Conservation (phyloP, 2,797 vertebrate species). For the Capromys pilorides region DNA sequence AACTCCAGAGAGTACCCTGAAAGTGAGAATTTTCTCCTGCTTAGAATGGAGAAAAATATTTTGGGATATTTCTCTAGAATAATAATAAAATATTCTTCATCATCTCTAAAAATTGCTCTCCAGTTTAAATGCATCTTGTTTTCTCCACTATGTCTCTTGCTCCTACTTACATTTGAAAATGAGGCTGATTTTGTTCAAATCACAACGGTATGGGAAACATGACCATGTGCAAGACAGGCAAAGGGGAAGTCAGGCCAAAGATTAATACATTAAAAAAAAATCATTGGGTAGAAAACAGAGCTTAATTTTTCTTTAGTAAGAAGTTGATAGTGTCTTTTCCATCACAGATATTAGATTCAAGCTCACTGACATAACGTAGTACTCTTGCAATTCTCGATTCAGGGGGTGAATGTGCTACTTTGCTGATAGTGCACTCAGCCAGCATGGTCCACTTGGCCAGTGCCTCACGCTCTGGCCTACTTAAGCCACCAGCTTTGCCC, state of each 20-base stretch:
- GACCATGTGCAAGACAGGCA: background rate
- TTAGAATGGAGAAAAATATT: background rate
- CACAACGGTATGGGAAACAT: background rate
- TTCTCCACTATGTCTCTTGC: background rate
- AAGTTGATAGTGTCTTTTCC: background rate
- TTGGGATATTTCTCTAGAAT: background rate
- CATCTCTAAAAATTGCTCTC: background rate
- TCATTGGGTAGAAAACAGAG: background rate
- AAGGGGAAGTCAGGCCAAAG: background rate
- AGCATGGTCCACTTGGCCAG: background rate
- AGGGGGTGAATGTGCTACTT: background rate
- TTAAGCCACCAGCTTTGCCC: background rate
- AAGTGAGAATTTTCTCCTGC: background rate
- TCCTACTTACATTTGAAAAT: slow-evolving; percentile 39
- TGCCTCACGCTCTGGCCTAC: background rate
- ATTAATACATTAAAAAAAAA: background rate
- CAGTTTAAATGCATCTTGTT: background rate
- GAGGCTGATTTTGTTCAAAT: background rate
- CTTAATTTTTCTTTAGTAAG: background rate
- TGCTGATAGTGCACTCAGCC: background rate
- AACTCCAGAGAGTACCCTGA: background rate
- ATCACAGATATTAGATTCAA: background rate
- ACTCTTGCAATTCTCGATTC: background rate
- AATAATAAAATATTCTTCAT: background rate
- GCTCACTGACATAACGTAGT: background rate